These are phyloP conservation scores for Halocynthia aurantium DNA, from an alignment of 23 tunicate species.

Conservation along the genomic window DNA sequence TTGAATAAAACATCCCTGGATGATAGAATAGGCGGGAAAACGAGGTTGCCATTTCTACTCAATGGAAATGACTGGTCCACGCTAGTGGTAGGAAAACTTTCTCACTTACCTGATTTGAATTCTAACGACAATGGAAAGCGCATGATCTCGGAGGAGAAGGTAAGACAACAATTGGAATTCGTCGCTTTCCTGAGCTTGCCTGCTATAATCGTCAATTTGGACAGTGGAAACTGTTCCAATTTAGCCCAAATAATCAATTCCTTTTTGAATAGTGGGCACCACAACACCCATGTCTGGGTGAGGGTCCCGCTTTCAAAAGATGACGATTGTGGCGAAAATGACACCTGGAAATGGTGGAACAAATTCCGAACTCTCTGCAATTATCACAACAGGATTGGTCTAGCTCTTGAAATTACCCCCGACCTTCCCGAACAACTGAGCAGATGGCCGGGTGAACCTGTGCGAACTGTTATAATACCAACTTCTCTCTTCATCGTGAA, in stretches of 20 bases:
- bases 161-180: constrained; percentile 47
- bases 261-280: constrained; percentile 52
- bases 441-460: constrained; percentile 94
- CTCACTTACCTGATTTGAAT: constrained; percentile 29
- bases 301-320: constrained; percentile 25
- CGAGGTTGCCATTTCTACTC: constrained; percentile 50
- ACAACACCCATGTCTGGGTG: constrained; percentile 62
- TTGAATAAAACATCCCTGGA: constrained; percentile 32
- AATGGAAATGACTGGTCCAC: constrained; percentile 72
- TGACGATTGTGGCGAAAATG: background rate
- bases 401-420: constrained; percentile 61
- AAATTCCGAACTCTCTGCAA: constrained; percentile 69
- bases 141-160: constrained; percentile 33
- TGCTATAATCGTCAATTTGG: constrained; percentile 41
- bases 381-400: constrained; percentile 50
- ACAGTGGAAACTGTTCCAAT: constrained; percentile 41
- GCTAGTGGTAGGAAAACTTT: constrained; percentile 74
- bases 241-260: constrained; percentile 49
- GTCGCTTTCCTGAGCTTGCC: constrained; percentile 74
- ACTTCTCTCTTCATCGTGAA: constrained; percentile 57
- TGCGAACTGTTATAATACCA: constrained; percentile 45
- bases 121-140: constrained; percentile 15
- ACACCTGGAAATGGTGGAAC: constrained; percentile 85
- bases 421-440: constrained; percentile 61
- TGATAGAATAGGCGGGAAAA: constrained; percentile 48